A percentile compares a stretch with the other conserved stretches of the same genome.
phyloP scores from a whole-genome alignment of 1,140 invertebrate species.

The Linepithema humile region DNA sequence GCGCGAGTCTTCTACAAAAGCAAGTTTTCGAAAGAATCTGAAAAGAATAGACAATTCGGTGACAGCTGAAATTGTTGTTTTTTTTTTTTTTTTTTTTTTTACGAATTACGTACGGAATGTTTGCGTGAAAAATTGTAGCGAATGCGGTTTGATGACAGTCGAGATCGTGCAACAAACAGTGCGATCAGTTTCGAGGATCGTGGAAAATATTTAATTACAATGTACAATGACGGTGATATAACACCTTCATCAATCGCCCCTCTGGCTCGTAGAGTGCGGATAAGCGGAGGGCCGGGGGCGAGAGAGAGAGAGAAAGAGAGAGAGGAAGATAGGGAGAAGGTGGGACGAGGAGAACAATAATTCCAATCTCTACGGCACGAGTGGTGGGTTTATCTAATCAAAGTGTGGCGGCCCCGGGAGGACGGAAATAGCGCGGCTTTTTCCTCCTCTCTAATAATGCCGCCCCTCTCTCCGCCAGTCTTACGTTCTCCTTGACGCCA shows the following conservation, averaged over 20 bases:
- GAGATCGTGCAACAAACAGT: too few species aligned
- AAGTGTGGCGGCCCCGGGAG: constrained; percentile 70
- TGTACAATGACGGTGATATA: constrained; percentile 62
- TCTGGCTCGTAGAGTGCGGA: constrained; percentile 40
- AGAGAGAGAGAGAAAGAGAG: too few species aligned
- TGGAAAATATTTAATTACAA: constrained; percentile 65
- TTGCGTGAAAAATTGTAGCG: not conserved
- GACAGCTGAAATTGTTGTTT: not conserved
- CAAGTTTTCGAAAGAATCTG: not conserved
- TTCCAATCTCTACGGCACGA: constrained; percentile 71
- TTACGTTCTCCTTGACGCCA: constrained; percentile 73
- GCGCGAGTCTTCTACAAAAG: not conserved
- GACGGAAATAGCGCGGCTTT: constrained; percentile 78
- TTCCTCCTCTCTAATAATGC: constrained; percentile 75
- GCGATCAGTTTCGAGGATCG: too few species aligned
- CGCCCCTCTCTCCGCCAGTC: constrained; percentile 67
- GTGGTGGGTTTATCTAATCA: constrained; percentile 79
- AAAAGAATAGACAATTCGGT: not conserved
- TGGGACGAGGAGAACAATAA: constrained; percentile 57
- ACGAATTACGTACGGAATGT: not conserved
- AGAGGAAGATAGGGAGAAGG: constrained; percentile 2
- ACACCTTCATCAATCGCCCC: constrained; percentile 68
- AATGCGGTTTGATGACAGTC: not conserved
- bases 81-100: not conserved
- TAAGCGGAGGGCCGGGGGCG: constrained; percentile 31